These are phyloP conservation scores for Cynodonichthys magdalenae DNA, from an alignment of 2,797 vertebrate genomes.

Conservation along the genomic window DNA sequence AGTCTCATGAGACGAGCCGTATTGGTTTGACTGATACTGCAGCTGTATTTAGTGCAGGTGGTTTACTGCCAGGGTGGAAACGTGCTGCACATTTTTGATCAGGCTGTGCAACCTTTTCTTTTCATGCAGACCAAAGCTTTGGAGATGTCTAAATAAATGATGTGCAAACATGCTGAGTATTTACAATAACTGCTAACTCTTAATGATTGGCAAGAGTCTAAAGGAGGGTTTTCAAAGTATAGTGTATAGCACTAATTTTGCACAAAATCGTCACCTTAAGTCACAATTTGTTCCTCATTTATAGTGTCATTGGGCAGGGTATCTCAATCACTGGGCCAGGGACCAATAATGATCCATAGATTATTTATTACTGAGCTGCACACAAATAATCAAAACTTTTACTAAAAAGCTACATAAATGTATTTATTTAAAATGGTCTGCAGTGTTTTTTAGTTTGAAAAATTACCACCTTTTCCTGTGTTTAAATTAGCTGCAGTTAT, in stretches of 20 bases:
- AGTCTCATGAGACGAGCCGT: constrained; percentile 1
- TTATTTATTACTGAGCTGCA: too few relatives aligned
- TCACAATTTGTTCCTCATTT: background rate
- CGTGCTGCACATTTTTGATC: constrained; percentile 15
- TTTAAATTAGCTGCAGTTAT: too few relatives aligned
- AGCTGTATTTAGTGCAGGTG: constrained; percentile 10
- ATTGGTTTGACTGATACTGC: background rate
- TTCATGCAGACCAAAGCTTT: constrained; percentile 8
- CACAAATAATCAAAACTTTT: too few relatives aligned
- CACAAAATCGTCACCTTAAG: background rate
- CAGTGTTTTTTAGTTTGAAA: too few relatives aligned
- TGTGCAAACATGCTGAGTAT: background rate
- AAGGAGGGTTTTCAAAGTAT: background rate
- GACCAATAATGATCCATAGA: too few relatives aligned
- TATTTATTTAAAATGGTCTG: too few relatives aligned
- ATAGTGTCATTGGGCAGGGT: too few relatives aligned
- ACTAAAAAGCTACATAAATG: too few relatives aligned
- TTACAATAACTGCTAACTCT: background rate
- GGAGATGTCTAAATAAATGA: constrained; percentile 14
- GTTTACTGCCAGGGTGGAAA: constrained; percentile 11
- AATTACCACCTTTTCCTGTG: too few relatives aligned
- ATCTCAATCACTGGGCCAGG: too few relatives aligned
- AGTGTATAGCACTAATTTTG: background rate
- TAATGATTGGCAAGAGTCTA: constrained; percentile 2
- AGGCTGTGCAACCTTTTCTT: background rate